These are phyloP conservation scores for Madoqua kirkii DNA, from an alignment of 2,113 vertebrate genomes.

Conservation along the genomic window DNA sequence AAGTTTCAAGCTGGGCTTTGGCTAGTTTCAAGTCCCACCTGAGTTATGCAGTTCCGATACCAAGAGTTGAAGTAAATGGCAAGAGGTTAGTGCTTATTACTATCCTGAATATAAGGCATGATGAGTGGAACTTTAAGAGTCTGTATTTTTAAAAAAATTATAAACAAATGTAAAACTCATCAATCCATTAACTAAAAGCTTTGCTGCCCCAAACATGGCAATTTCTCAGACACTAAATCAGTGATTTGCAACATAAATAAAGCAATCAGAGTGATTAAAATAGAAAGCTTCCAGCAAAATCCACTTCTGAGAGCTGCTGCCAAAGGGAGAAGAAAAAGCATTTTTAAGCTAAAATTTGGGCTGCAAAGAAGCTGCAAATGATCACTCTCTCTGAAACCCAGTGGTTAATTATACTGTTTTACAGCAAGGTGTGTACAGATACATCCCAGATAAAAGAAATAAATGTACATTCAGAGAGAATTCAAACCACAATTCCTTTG, in stretches of 20 bases:
- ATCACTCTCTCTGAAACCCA: conserved; percentile 43
- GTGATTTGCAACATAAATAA: conserved; percentile 29
- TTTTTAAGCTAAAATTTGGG: conserved; percentile 41
- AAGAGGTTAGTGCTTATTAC: not conserved
- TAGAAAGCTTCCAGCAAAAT: conserved; percentile 29
- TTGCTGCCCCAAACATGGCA: conserved; percentile 40
- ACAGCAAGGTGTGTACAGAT: not conserved
- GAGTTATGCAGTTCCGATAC: not conserved
- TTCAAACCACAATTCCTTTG: conserved; percentile 7
- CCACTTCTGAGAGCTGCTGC: not conserved
- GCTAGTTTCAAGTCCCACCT: not conserved
- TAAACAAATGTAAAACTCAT: conserved; percentile 34
- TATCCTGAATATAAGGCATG: not conserved
- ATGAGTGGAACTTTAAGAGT: not conserved
- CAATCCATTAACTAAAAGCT: conserved; percentile 29
- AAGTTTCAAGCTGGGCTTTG: not conserved
- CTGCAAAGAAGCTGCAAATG: conserved; percentile 42
- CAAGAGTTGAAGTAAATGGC: not conserved
- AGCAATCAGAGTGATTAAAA: conserved; percentile 40
- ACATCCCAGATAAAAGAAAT: conserved; percentile 48
- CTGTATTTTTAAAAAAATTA: not conserved
- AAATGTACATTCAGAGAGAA: not conserved
- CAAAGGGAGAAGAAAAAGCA: not conserved
- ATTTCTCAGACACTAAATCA: conserved; percentile 40
- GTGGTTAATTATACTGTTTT: conserved; percentile 49